A percentile compares a stretch with the other conserved stretches of the same genome.
Evolutionary conservation across 1,140 invertebrate genomes (phyloP).

Genomic region (Drosophila paulistorum): DNA sequence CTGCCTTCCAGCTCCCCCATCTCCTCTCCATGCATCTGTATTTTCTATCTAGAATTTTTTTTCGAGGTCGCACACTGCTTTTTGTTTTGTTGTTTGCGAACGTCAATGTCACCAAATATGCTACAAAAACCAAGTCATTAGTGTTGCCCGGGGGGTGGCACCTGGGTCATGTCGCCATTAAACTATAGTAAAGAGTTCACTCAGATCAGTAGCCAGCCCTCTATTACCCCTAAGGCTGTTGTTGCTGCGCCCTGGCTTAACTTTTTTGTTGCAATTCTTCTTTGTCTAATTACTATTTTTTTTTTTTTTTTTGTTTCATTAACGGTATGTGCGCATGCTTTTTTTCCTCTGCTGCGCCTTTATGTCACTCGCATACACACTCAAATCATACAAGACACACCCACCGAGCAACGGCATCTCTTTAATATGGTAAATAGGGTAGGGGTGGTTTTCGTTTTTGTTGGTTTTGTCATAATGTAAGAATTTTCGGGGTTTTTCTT

Average conservation of each 20-base stretch:
- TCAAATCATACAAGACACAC: slow-evolving; percentile 36
- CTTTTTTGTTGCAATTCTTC: slow-evolving; percentile 39
- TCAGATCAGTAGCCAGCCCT: slow-evolving; percentile 12
- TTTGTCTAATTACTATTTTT: slow-evolving; percentile 58
- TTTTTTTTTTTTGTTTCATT: slow-evolving; percentile 36
- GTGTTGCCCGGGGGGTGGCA: background rate
- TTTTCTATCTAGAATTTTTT: slow-evolving; percentile 71
- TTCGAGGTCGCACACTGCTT: slow-evolving; percentile 67
- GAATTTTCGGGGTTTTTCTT: slow-evolving; percentile 28
- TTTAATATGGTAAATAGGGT: slow-evolving; percentile 35
- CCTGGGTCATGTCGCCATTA: slow-evolving; percentile 9
- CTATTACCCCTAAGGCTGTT: background rate
- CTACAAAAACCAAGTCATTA: slow-evolving; percentile 35
- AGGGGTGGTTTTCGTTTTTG: slow-evolving; percentile 12
- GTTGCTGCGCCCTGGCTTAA: slow-evolving; percentile 7
- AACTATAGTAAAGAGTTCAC: slow-evolving; percentile 31
- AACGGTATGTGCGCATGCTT: slow-evolving; percentile 67
- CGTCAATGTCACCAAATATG: slow-evolving; percentile 73
- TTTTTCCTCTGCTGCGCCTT: slow-evolving; percentile 45
- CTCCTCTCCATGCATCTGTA: slow-evolving; percentile 7
- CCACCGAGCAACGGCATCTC: slow-evolving; percentile 16
- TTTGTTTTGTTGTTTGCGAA: slow-evolving; percentile 54
- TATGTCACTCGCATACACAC: slow-evolving; percentile 32
- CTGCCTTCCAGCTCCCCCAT: slow-evolving; percentile 39
- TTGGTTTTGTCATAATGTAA: slow-evolving; percentile 20